Conservation (phyloP, 1,140 invertebrate genomes). For the Magallana gigas region DNA sequence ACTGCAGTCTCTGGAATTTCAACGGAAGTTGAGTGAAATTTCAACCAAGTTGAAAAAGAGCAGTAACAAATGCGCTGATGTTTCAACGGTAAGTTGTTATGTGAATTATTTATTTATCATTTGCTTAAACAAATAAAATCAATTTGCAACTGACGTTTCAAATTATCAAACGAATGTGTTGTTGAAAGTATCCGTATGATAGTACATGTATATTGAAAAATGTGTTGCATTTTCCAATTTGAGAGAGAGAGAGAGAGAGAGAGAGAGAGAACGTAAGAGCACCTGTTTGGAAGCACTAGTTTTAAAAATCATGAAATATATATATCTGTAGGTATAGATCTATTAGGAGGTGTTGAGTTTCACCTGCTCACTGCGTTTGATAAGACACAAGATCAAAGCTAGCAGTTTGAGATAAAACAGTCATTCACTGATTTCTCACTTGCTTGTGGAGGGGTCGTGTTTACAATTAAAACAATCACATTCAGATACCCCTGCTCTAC, state of each 20-base stretch:
- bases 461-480: neutral
- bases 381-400: neutral
- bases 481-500: neutral
- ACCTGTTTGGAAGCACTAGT: neutral
- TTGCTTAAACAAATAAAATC: too few relatives aligned
- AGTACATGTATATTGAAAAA: neutral
- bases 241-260: constrained; percentile 7
- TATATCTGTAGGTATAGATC: neutral
- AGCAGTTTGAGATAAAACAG: neutral
- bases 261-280: constrained; percentile 1
- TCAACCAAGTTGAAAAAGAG: constrained; percentile 3
- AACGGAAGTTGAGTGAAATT: constrained; percentile 51
- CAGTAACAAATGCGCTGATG: neutral
- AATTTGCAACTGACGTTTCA: too few relatives aligned
- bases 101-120: too few relatives aligned
- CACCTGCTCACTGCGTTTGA: constrained; percentile 1
- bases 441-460: neutral
- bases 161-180: too few relatives aligned
- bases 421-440: neutral
- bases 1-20: constrained; percentile 56
- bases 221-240: neutral
- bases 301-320: neutral
- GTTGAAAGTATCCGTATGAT: too few relatives aligned
- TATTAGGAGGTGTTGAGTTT: neutral
- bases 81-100: neutral